These are phyloP conservation scores for Cottoperca gobio DNA, from an alignment of 2,797 vertebrate species.

Conservation along the genomic window DNA sequence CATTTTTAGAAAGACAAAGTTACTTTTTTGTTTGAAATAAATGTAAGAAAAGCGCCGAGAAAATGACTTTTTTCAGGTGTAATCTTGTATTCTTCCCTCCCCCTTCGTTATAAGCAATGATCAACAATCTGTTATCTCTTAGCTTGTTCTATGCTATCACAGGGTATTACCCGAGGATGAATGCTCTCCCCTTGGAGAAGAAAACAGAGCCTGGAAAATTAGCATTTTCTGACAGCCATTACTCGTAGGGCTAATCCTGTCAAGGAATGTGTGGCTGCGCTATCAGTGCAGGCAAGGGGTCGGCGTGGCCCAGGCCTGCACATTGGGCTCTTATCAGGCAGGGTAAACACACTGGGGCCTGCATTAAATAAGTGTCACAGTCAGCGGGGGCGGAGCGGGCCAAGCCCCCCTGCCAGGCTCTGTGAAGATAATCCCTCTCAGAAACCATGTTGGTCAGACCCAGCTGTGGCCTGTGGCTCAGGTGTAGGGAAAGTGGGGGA, in stretches of 20 bases:
- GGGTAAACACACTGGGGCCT: slow-evolving; percentile 82
- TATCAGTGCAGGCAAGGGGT: slow-evolving; percentile 76
- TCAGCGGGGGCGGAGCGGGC: slow-evolving; percentile 65
- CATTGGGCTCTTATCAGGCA: slow-evolving; percentile 81
- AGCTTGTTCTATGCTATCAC: slow-evolving; percentile 66
- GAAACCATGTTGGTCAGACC: slow-evolving; percentile 59
- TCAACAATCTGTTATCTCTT: slow-evolving; percentile 76
- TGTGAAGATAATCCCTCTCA: slow-evolving; percentile 72
- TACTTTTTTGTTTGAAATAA: slow-evolving; percentile 14
- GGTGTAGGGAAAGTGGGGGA: slow-evolving; percentile 54
- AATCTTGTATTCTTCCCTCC: slow-evolving; percentile 46
- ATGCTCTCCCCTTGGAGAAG: slow-evolving; percentile 63
- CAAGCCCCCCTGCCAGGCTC: slow-evolving; percentile 58
- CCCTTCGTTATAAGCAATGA: slow-evolving; percentile 62
- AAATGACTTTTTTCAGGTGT: slow-evolving; percentile 27
- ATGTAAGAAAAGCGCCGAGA: slow-evolving; percentile 29
- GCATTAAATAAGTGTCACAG: slow-evolving; percentile 84
- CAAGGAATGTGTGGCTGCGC: slow-evolving; percentile 76
- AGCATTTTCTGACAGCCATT: slow-evolving; percentile 81
- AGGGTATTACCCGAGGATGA: slow-evolving; percentile 63
- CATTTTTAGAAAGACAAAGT: background rate
- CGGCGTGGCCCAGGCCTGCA: slow-evolving; percentile 60
- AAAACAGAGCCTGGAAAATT: slow-evolving; percentile 73
- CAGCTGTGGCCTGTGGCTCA: slow-evolving; percentile 71
- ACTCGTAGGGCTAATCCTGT: slow-evolving; percentile 79